Evolutionary conservation across 2,113 vertebrate genomes (phyloP).

Genomic region (Morone chrysops): DNA sequence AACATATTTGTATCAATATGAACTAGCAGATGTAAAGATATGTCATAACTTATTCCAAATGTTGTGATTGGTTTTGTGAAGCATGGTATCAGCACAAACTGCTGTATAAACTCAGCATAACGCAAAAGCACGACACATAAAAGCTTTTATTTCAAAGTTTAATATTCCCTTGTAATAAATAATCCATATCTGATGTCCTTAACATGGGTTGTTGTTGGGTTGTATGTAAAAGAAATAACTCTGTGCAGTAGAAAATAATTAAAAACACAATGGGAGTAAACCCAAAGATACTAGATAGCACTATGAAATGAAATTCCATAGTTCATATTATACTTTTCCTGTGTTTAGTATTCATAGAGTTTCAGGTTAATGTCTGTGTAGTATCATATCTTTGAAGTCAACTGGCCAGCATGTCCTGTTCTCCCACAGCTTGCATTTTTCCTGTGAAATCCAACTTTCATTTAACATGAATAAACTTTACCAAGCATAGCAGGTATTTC

Average conservation of each 20-base stretch:
- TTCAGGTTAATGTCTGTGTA: conserved; percentile 13
- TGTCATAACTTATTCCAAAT: too few relatives aligned
- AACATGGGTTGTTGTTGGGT: too few relatives aligned
- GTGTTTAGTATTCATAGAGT: conserved; percentile 17
- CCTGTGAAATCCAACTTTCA: not conserved
- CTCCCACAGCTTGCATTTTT: conserved; percentile 14
- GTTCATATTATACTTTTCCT: not conserved
- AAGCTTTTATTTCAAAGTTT: not conserved
- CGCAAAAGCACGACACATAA: not conserved
- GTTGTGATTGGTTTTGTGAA: not conserved
- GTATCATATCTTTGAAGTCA: conserved; percentile 12
- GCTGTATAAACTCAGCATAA: not conserved
- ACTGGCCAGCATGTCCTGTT: not conserved
- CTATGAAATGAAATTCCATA: not conserved
- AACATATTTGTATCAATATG: not conserved
- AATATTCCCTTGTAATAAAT: not conserved
- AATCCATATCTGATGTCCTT: not conserved
- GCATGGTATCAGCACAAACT: not conserved
- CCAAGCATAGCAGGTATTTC: not conserved
- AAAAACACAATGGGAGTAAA: not conserved
- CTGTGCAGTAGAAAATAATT: not conserved
- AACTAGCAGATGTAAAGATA: not conserved
- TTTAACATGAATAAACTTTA: not conserved
- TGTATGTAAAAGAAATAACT: not conserved
- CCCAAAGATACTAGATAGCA: not conserved